Evolutionary conservation across 2,888 invertebrate species (phyloP).

Genomic region (Rhagonycha lutea): DNA sequence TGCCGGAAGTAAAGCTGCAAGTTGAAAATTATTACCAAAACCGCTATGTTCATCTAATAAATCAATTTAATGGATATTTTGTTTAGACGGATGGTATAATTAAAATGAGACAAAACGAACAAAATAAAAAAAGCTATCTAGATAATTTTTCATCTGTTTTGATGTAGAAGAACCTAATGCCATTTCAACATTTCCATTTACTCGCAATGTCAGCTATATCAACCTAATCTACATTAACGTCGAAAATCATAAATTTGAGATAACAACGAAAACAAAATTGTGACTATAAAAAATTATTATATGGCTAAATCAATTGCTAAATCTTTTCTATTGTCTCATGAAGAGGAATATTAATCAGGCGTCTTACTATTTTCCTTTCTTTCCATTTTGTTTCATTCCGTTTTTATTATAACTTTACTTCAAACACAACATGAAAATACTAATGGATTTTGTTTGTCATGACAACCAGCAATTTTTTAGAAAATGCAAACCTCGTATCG

Average conservation of each 20-base stretch:
- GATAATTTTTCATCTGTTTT: not conserved
- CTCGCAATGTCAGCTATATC: not conserved
- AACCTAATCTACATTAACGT: slow-evolving; percentile 2
- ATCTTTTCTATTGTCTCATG: not conserved
- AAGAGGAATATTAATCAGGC: not conserved
- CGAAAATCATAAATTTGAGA: not conserved
- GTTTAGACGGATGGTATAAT: not conserved
- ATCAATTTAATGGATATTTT: not conserved
- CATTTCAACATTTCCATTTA: slow-evolving; percentile 1
- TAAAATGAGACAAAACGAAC: not conserved
- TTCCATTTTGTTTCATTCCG: not conserved
- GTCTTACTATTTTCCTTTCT: not conserved
- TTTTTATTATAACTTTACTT: not conserved
- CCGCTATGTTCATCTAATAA: not conserved
- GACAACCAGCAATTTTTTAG: not conserved
- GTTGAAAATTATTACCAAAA: not conserved
- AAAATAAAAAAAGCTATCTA: not conserved
- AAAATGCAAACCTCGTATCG: no score
- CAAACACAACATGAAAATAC: not conserved
- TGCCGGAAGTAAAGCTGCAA: not conserved
- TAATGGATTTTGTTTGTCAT: not conserved
- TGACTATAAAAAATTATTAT: not conserved
- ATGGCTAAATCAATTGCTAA: not conserved
- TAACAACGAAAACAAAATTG: not conserved
- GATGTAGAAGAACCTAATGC: not conserved